A percentile compares a stretch with the other conserved stretches of the same genome.
phyloP scores from a whole-genome alignment of 2,113 vertebrate genomes.

The Theristicus caerulescens region DNA sequence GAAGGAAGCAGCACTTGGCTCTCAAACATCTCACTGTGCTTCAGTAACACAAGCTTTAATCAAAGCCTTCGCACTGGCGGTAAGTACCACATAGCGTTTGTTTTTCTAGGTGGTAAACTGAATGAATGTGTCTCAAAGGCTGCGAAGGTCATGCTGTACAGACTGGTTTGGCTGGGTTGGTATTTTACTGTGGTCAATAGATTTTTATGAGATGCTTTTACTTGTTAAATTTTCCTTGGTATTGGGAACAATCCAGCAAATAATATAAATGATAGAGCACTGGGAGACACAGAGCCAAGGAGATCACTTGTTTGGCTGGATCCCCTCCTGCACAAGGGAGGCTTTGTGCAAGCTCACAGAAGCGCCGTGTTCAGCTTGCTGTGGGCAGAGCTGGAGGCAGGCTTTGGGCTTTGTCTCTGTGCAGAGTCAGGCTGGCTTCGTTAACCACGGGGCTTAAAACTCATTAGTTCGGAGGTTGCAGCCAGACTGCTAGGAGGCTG shows the following conservation, averaged over 20 bases:
- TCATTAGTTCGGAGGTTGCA: neutral
- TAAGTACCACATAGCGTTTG: neutral
- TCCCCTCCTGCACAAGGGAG: neutral
- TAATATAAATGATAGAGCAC: neutral
- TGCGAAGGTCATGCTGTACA: neutral
- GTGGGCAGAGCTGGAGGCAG: neutral
- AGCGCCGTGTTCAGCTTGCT: neutral
- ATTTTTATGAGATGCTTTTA: conserved; percentile 22
- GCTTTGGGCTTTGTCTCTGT: neutral
- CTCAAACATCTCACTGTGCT: neutral
- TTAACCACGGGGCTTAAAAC: neutral
- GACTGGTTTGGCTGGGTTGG: neutral
- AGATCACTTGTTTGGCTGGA: neutral
- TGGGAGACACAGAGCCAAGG: neutral
- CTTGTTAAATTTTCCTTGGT: neutral
- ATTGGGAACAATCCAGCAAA: neutral
- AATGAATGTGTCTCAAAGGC: neutral
- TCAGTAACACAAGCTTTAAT: neutral
- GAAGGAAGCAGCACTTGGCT: neutral
- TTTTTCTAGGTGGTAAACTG: neutral
- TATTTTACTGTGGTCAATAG: neutral
- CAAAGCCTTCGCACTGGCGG: neutral
- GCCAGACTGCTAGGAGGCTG: neutral
- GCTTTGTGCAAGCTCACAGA: neutral
- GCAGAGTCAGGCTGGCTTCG: neutral